A percentile compares a stretch with the other conserved stretches of the same genome.
phyloP scores from a whole-genome alignment of 2,797 vertebrate genomes.

The Hylomyscus alleni region DNA sequence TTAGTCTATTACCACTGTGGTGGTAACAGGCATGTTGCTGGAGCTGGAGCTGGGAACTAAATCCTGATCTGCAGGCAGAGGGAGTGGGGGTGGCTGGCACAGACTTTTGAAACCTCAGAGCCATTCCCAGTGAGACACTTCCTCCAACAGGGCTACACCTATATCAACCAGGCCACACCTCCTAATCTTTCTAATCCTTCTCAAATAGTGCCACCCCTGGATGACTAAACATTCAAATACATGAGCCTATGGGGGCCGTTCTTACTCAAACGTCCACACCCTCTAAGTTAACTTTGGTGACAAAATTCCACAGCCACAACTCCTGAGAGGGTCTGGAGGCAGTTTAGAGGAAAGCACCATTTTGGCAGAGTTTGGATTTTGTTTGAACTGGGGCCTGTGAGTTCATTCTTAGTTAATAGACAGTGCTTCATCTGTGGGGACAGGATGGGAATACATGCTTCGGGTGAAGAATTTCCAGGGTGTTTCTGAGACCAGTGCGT shows the following conservation, averaged over 20 bases:
- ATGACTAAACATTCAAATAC: not conserved
- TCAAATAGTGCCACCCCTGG: not conserved
- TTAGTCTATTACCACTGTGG: not conserved
- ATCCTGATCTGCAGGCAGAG: not conserved
- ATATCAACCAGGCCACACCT: not conserved
- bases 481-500: not conserved
- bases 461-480: not conserved
- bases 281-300: conserved; percentile 11
- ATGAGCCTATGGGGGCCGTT: not conserved
- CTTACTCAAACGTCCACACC: not conserved
- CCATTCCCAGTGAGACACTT: not conserved
- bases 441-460: not conserved
- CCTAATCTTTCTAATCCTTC: not conserved
- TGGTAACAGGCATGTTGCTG: not conserved
- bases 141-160: not conserved
- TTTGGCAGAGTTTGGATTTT: conserved; percentile 10
- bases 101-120: not conserved
- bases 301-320: not conserved
- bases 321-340: not conserved
- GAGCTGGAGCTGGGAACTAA: not conserved
- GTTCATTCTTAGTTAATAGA: not conserved
- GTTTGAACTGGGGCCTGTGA: not conserved
- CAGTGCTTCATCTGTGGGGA: not conserved
- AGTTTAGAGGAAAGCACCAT: not conserved
- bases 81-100: not conserved